Base-by-base conservation (phyloP, 2,113 vertebrate species). In the Cervus canadensis region DNA sequence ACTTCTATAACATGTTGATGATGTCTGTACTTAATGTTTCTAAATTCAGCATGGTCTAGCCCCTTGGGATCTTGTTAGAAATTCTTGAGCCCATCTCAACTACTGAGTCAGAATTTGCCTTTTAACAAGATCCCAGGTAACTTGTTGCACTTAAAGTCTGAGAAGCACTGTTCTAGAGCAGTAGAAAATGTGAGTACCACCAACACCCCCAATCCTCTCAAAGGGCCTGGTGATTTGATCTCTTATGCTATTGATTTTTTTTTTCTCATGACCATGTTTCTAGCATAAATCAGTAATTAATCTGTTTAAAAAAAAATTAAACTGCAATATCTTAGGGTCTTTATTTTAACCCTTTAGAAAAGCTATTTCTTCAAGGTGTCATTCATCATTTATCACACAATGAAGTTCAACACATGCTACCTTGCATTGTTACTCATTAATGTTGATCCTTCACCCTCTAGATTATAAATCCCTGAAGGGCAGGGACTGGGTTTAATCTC, bases 251-350 rank as follows among this genome's bases (percentile, higher is more conserved):
- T 23, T 74, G 12, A 23, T 14, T 26, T 76, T 92, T 54, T 86
- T 86, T 92, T 86, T 91, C 76, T 67, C 54, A 40, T 21, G 81
- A 67, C 8, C n/a, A 54, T 12, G 1, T 76, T 95, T 95, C 74
- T 45, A 43, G 36, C 10, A 86, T 56, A 54, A 78, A 60, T 91
- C 87, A 50, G 54, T 92, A 74, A 81, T 83, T 86, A 30, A 71
- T 62, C 52, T 95, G 15, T 13, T 50, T 50, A 13, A 76, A 57
- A 97, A 97, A 95, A 60, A 84, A 82, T 88, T 83, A 87, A 94
- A 78, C 25, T 56, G 30, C 15, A 40, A 28, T 50, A 54, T 67
- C 91, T 89, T 60, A 56, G 30, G 64, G 10, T 8, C 13, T 88
- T 84, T n/a, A 89, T 60, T 76, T 82, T 96, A 85, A 93, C 88